Base-by-base conservation (phyloP, 1,140 invertebrate species). In the Tetranychus cinnabarinus region DNA sequence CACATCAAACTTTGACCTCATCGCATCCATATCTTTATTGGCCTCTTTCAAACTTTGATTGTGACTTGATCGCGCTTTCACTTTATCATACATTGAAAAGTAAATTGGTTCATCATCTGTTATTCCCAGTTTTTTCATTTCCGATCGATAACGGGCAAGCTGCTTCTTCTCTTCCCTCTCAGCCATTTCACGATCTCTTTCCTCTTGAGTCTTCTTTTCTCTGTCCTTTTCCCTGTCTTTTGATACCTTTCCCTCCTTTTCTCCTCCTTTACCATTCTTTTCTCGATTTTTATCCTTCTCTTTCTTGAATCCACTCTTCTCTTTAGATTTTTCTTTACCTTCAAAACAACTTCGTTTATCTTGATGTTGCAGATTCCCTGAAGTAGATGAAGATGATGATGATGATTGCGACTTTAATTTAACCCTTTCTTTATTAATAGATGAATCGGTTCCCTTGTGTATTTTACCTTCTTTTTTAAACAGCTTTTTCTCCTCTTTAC, bases 41-140 rank as follows among this genome's bases (percentile, higher is more conserved):
- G 88, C 82, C 72, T 89, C 70, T 61, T 73, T 86, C 55, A 56
- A 33, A 70, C 87, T 88, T 71, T 68, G 69, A 63, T 63, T 70
- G 63, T 67, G 70, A 64, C 72, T 90, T 35, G 88, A 92, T 50
- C 90, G 79, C 3, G 89, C 86, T 74, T 97, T 97, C 0, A 97
- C 89, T 74, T 95, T 95, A 70, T 96, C 92, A 71, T 97, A 97
- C 91, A 97, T 97, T 42, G 90, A 95, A 62, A 91, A 88, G 69
- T 91, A 93, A 13, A 82, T 82, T 3, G 86, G 86, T 63, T 84
- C 87, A 67, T 90, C 86, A 67, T 88, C 84, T 72, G 13, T 34
- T 36, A 58, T 57, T 37, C 62, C 34, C 63, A 66, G 10, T 68
- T 66, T 34, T 65, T 47, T 13, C 58, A 57, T 47, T 61, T 60